phyloP scores from a whole-genome alignment of 1,140 invertebrate genomes.

The Bombus haemorrhoidalis region DNA sequence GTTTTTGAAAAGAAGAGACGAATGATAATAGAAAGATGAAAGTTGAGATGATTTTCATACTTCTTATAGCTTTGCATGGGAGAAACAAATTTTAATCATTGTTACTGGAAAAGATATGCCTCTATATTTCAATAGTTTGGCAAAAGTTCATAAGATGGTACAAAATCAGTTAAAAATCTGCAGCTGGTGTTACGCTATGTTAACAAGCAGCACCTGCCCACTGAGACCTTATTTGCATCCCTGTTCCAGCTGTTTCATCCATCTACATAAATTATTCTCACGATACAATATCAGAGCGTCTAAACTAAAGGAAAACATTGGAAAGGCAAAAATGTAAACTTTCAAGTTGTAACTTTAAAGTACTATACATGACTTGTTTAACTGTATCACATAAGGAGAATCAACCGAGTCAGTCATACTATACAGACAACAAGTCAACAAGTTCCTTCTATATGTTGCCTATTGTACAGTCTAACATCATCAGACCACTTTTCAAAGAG shows the following conservation, averaged over 20 bases:
- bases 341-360: not conserved
- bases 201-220: conserved; percentile 2
- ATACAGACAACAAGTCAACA: not conserved
- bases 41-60: not conserved
- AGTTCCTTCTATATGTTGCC: not conserved
- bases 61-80: not conserved
- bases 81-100: too few species aligned
- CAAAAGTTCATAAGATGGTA: not conserved
- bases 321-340: not conserved
- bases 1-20: too few species aligned
- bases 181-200: conserved; percentile 17
- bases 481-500: not conserved
- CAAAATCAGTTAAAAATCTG: not conserved
- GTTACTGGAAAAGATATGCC: not conserved
- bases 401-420: not conserved
- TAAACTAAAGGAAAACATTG: not conserved
- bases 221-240: not conserved
- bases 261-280: too few species aligned
- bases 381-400: not conserved
- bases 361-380: not conserved
- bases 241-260: not conserved
- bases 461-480: not conserved
- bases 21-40: too few species aligned
- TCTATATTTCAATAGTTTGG: not conserved
- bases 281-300: not conserved